Evolutionary conservation across 2,888 invertebrate species (phyloP).

Genomic region (Ametastegia equiseti): DNA sequence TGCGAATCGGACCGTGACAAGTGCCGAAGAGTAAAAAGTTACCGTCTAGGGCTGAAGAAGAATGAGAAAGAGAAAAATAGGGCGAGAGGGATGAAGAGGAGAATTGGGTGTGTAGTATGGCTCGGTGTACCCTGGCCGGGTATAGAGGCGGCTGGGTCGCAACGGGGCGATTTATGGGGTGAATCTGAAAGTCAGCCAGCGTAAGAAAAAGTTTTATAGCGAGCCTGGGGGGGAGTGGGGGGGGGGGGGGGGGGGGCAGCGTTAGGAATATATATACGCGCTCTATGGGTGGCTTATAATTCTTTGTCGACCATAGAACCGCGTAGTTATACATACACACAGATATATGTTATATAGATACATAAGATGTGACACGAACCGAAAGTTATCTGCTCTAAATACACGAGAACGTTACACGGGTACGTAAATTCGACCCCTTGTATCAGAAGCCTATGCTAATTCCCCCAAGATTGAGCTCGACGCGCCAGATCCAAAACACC

Average conservation of each 20-base stretch:
- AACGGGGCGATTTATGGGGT: slow-evolving; percentile 37
- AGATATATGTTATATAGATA: not conserved
- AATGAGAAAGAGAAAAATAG: not conserved
- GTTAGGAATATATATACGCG: slow-evolving; percentile 30
- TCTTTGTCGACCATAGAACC: not conserved
- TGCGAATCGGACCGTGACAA: slow-evolving; percentile 35
- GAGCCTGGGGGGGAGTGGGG: not conserved
- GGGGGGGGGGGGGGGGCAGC: not conserved
- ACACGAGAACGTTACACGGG: too few relatives aligned
- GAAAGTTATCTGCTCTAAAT: not conserved
- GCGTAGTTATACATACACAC: too few relatives aligned
- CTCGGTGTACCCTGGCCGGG: not conserved
- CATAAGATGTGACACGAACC: not conserved
- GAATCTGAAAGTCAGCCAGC: slow-evolving; percentile 39
- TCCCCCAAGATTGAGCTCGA: not conserved
- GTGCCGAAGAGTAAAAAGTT: slow-evolving; percentile 38
- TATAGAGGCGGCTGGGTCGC: slow-evolving; percentile 15
- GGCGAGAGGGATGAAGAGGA: not conserved
- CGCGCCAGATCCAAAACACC: not conserved
- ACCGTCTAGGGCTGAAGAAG: not conserved
- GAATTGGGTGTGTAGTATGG: not conserved
- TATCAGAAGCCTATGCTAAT: slow-evolving; percentile 7
- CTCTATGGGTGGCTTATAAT: slow-evolving; percentile 16
- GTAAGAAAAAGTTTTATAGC: slow-evolving; percentile 25
- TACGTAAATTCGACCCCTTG: not conserved